These are phyloP conservation scores for Acanthaster planci DNA, from an alignment of 35 echinoderm and acorn worm species.

Conservation along the genomic window DNA sequence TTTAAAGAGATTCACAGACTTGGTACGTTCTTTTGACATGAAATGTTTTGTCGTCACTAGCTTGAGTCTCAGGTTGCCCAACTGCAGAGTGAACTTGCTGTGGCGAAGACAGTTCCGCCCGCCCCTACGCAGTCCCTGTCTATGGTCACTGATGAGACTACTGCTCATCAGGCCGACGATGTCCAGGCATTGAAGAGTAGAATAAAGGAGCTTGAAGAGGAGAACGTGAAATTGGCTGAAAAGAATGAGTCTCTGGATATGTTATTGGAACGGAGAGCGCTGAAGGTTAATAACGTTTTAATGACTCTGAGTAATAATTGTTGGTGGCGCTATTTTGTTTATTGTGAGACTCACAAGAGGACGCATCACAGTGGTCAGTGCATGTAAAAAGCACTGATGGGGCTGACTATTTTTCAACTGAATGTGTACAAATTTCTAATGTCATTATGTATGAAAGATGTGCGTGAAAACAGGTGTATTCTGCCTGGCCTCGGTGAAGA, in stretches of 20 bases:
- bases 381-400: too few relatives aligned
- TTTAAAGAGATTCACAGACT: background rate
- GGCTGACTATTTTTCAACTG: too few relatives aligned
- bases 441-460: too few relatives aligned
- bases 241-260: conserved; percentile 72
- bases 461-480: too few relatives aligned
- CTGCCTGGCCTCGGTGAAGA: too few relatives aligned
- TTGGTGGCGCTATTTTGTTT: background rate
- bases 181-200: conserved; percentile 73
- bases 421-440: background rate
- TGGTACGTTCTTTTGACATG: background rate
- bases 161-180: background rate
- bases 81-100: conserved; percentile 42
- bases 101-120: conserved; percentile 10
- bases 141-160: background rate
- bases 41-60: conserved; percentile 36
- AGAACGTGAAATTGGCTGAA: conserved; percentile 60
- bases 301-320: background rate
- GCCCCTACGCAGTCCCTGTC: background rate
- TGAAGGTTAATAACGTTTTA: conserved; percentile 54
- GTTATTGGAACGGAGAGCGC: conserved; percentile 68
- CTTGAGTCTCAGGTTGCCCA: conserved; percentile 41
- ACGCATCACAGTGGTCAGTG: too few relatives aligned
- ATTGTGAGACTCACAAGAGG: too few relatives aligned
- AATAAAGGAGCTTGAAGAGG: conserved; percentile 61